Evolutionary conservation across 2,797 vertebrate genomes (phyloP).

Genomic region (Gymnodraco acuticeps): DNA sequence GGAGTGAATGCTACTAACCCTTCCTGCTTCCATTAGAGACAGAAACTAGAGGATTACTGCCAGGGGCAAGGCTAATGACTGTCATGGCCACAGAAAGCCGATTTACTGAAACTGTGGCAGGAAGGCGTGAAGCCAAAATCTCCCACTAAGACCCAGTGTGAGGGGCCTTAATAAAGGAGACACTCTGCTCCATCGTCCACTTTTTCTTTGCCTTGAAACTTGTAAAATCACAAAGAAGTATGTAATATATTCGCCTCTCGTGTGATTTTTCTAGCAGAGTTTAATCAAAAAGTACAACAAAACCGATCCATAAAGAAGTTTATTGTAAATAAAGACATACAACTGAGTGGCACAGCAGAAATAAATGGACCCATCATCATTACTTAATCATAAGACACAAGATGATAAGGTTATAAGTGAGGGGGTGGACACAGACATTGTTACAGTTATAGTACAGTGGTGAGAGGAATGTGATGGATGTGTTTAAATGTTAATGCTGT

Average conservation of each 20-base stretch:
- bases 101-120: slow-evolving; percentile 83
- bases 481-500: slow-evolving; percentile 46
- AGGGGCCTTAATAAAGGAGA: slow-evolving; percentile 81
- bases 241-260: slow-evolving; percentile 31
- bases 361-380: slow-evolving; percentile 17
- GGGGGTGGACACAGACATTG: slow-evolving; percentile 9
- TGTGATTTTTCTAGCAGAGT: background rate
- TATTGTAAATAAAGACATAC: background rate
- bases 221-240: slow-evolving; percentile 38
- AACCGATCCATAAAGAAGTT: background rate
- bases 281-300: slow-evolving; percentile 3
- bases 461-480: slow-evolving; percentile 16
- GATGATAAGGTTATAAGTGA: slow-evolving; percentile 13
- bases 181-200: slow-evolving; percentile 58
- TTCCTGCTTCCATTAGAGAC: slow-evolving; percentile 82
- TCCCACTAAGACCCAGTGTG: slow-evolving; percentile 83
- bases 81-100: slow-evolving; percentile 86
- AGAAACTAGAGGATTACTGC: slow-evolving; percentile 85
- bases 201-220: slow-evolving; percentile 51
- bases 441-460: slow-evolving; percentile 31
- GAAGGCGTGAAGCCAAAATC: slow-evolving; percentile 86
- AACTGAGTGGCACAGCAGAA: background rate
- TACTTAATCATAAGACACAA: slow-evolving; percentile 19
- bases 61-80: slow-evolving; percentile 86
- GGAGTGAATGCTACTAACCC: slow-evolving; percentile 66